Evolutionary conservation across 2,888 invertebrate species (phyloP).

Genomic region (Cataglyphis albicans): DNA sequence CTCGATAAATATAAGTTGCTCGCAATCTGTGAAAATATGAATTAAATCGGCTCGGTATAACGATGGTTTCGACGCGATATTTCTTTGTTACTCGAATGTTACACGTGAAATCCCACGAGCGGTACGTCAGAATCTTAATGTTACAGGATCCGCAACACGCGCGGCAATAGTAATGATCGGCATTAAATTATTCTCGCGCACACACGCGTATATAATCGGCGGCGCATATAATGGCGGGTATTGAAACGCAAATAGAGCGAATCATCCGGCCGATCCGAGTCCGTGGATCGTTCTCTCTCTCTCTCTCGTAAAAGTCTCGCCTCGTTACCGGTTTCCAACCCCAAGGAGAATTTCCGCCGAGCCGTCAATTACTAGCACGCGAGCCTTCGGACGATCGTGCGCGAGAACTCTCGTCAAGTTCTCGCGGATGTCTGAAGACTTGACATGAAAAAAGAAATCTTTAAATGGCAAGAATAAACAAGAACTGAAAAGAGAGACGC

Average conservation of each 20-base stretch:
- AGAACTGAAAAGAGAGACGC: neutral
- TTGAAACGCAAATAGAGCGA: conserved; percentile 72
- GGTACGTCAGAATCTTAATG: neutral
- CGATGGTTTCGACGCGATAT: neutral
- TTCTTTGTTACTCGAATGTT: conserved; percentile 1
- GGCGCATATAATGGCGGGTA: conserved; percentile 63
- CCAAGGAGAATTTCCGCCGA: conserved; percentile 64
- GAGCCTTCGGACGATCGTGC: conserved; percentile 65
- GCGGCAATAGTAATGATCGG: conserved; percentile 45
- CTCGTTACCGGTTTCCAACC: conserved; percentile 74
- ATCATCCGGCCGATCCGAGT: conserved; percentile 42
- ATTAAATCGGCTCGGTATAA: neutral
- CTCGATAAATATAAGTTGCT: neutral
- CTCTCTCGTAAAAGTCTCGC: conserved; percentile 63
- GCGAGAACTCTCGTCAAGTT: conserved; percentile 70
- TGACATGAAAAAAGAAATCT: neutral
- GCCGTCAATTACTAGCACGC: conserved; percentile 76
- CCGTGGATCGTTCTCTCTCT: conserved; percentile 44
- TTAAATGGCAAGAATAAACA: conserved; percentile 6
- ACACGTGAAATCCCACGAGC: conserved; percentile 6
- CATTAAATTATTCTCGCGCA: conserved; percentile 70
- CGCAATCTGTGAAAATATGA: neutral
- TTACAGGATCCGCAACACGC: conserved; percentile 8
- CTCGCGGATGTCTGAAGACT: conserved; percentile 67
- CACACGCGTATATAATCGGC: conserved; percentile 64